These are phyloP conservation scores for Ceyx melanurus DNA, from an alignment of 2,113 vertebrate species.

Conservation along the genomic window DNA sequence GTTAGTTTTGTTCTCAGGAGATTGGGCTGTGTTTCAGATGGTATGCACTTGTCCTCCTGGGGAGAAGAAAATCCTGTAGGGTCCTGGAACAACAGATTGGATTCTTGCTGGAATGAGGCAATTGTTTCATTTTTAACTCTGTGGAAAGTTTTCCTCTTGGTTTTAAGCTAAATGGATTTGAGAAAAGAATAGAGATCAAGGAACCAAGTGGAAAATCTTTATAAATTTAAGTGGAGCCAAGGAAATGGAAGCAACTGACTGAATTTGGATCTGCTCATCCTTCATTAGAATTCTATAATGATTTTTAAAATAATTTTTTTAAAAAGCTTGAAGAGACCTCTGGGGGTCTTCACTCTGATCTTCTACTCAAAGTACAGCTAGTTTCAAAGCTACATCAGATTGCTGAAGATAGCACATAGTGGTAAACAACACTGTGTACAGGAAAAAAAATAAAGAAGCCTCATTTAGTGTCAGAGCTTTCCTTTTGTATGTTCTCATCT, in stretches of 20 bases:
- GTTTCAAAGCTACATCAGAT: not conserved
- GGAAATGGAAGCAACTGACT: not conserved
- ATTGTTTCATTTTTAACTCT: not conserved
- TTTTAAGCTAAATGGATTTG: not conserved
- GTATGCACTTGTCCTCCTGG: not conserved
- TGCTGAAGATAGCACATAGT: not conserved
- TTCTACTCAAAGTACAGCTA: not conserved
- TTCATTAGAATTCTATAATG: not conserved
- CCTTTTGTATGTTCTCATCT: not conserved
- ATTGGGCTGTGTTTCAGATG: constrained; percentile 16
- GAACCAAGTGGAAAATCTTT: not conserved
- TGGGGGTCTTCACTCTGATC: not conserved
- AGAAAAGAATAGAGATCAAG: not conserved
- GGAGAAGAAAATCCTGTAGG: constrained; percentile 29
- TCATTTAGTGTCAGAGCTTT: not conserved
- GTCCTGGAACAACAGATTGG: constrained; percentile 5
- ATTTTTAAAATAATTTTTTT: not conserved
- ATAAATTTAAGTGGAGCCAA: not conserved
- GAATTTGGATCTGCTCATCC: not conserved
- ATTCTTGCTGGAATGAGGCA: constrained; percentile 6
- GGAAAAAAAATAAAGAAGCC: not conserved
- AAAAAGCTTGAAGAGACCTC: not conserved
- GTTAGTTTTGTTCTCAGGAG: constrained; percentile 17
- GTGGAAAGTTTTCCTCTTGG: not conserved
- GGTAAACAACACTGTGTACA: not conserved